Base-by-base conservation (phyloP, 2,888 invertebrate species). In the Polymixis flavicincta region DNA sequence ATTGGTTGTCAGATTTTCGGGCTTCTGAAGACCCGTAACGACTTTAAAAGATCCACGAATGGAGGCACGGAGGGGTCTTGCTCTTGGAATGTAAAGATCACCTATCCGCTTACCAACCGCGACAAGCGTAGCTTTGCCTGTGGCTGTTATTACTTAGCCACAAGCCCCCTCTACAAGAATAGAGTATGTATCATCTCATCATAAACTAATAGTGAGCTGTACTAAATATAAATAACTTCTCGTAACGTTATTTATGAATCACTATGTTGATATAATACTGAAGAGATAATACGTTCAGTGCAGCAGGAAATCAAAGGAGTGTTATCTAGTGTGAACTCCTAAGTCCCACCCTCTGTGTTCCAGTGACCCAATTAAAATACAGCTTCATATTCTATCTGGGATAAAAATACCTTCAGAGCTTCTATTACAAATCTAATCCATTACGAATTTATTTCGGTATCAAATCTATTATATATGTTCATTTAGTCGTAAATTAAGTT, bases 281-380 rank as follows among this genome's bases (percentile, higher is more conserved):
- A 45, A 72, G 25, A 74, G 69, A 76, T 77, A 78, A 74, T 78
- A 78, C 66, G 48, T 77, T 54, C 80, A 76, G 73, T 80, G 85
- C 85, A 83, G 87, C 87, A 86, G 87, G 87, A 90, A 90, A 89
- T 89, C 87, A 86, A 85, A 88, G 85, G 85, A 87, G 82, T 86
- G 88, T 86, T 89, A 89, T 88, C 85, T 88, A 83, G 86, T 85
- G 84, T 78, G 83, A 82, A 83, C 76, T 79, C 74, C 78, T 83
- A 78, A 82, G 65, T 60, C 66, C 74, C 87, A 70, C 83, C 87
- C 88, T 86, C 82, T 83, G 88, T 89, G 91, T 86, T 89, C 91
- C 84, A 90, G 89, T 94, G 94, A 94, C 94, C 94, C 90, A 94
- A 93, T 94, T 94, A 93, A 88, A 86, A 45, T 88, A 86, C 74